A percentile compares a stretch with the other conserved stretches of the same genome.
These are phyloP conservation scores for Galeopterus variegatus DNA, from an alignment of 2,113 vertebrate species.

Conservation along the genomic window DNA sequence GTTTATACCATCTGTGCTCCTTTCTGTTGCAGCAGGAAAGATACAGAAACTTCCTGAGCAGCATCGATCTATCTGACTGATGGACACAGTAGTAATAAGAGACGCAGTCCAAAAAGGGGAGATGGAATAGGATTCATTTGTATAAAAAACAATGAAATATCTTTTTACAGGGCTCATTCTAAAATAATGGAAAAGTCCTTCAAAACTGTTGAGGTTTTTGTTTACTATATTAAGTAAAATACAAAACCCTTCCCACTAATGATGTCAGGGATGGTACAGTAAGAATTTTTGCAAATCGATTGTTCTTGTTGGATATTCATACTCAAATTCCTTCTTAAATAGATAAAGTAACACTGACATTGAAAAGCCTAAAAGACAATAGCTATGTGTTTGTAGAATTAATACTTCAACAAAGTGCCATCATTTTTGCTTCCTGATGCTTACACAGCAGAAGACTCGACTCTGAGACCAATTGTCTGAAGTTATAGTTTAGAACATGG, in stretches of 20 bases:
- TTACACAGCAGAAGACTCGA: neutral
- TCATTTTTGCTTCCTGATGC: neutral
- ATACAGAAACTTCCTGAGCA: neutral
- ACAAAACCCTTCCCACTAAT: neutral
- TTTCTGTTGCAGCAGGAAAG: neutral
- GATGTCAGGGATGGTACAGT: neutral
- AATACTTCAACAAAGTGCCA: neutral
- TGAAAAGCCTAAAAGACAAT: neutral
- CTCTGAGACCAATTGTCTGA: neutral
- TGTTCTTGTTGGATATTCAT: conserved; percentile 71
- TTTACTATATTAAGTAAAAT: neutral
- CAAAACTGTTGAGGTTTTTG: neutral
- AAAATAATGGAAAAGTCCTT: conserved; percentile 25
- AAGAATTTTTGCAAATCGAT: conserved; percentile 77
- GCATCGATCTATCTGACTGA: neutral
- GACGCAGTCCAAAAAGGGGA: neutral
- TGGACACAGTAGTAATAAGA: neutral
- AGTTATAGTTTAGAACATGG: neutral
- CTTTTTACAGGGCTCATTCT: conserved; percentile 18
- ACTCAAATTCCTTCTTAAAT: conserved; percentile 66
- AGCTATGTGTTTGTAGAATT: neutral
- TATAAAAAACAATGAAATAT: conserved; percentile 16
- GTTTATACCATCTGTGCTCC: neutral
- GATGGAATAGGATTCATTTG: neutral
- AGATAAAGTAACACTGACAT: neutral